Conservation (phyloP, 2,888 invertebrate genomes). For the Torymus auratus region DNA sequence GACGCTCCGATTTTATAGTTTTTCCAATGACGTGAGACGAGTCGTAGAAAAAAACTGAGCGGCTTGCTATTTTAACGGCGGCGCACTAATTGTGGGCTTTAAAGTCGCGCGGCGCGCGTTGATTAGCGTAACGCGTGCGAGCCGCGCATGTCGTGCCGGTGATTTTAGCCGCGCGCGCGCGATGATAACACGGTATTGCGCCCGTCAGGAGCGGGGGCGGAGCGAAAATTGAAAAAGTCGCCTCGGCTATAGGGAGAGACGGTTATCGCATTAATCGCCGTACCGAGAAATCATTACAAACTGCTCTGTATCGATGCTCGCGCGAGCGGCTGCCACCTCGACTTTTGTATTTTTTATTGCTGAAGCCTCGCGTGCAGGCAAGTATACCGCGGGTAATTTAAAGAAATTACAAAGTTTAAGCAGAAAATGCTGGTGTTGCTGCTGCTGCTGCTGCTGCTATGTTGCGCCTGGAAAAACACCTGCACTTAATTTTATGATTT, state of each 20-base stretch:
- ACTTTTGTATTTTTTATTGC: slow-evolving; percentile 30
- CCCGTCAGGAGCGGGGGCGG: slow-evolving; percentile 31
- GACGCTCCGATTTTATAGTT: neutral
- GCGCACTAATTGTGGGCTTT: slow-evolving; percentile 67
- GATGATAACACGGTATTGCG: slow-evolving; percentile 41
- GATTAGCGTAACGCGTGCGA: slow-evolving; percentile 63
- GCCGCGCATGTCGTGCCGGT: slow-evolving; percentile 47
- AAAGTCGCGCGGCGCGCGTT: slow-evolving; percentile 59
- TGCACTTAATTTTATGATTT: slow-evolving; percentile 34
- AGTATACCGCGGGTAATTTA: slow-evolving; percentile 34
- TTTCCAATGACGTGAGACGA: neutral
- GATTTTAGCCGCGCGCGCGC: slow-evolving; percentile 29
- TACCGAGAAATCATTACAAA: slow-evolving; percentile 57
- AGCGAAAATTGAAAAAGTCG: slow-evolving; percentile 61
- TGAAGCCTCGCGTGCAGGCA: slow-evolving; percentile 36
- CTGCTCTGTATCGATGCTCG: neutral
- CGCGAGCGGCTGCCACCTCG: slow-evolving; percentile 36
- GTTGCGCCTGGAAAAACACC: neutral
- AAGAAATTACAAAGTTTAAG: slow-evolving; percentile 47
- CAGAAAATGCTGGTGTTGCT: slow-evolving; percentile 10
- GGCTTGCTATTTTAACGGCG: slow-evolving; percentile 62
- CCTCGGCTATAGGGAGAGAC: slow-evolving; percentile 3
- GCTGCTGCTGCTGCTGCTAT: no score
- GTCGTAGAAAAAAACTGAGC: neutral
- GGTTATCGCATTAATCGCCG: slow-evolving; percentile 56